Evolutionary conservation across 2,797 vertebrate genomes (phyloP).

Genomic region (Euthynnus affinis): DNA sequence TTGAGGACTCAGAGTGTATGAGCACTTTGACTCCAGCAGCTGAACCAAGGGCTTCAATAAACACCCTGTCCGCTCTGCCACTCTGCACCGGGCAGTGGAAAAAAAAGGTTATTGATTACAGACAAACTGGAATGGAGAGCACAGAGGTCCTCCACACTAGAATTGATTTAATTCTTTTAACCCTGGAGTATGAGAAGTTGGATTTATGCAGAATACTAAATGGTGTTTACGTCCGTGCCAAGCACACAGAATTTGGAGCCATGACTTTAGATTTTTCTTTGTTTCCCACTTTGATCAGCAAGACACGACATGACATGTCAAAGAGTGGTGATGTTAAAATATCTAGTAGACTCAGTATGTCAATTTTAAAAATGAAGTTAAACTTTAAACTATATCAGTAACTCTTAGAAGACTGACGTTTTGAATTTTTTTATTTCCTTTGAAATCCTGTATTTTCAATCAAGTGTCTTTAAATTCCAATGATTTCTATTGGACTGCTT

Average conservation of each 20-base stretch:
- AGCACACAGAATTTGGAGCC: neutral
- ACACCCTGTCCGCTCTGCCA: slow-evolving; percentile 22
- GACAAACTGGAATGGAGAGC: slow-evolving; percentile 26
- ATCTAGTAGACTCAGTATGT: neutral
- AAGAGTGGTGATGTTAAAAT: neutral
- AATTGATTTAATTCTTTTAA: slow-evolving; percentile 49
- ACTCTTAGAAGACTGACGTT: too few relatives aligned
- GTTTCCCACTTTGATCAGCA: neutral
- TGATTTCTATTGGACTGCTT: neutral
- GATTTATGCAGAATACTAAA: slow-evolving; percentile 22
- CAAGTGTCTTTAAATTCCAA: too few relatives aligned
- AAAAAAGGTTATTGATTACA: slow-evolving; percentile 60
- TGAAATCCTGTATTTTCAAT: too few relatives aligned
- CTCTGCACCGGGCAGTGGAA: slow-evolving; percentile 1
- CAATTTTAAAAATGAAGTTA: neutral
- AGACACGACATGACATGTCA: neutral
- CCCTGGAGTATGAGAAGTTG: slow-evolving; percentile 13
- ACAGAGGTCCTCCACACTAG: slow-evolving; percentile 18
- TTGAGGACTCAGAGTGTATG: slow-evolving; percentile 20
- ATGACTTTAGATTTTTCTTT: neutral
- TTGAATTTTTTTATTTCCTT: too few relatives aligned
- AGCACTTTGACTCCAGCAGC: slow-evolving; percentile 41
- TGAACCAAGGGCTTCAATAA: slow-evolving; percentile 55
- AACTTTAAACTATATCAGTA: neutral
- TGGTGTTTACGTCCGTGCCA: neutral